phyloP scores from a whole-genome alignment of 2,797 vertebrate species.

The Enoplosus armatus region DNA sequence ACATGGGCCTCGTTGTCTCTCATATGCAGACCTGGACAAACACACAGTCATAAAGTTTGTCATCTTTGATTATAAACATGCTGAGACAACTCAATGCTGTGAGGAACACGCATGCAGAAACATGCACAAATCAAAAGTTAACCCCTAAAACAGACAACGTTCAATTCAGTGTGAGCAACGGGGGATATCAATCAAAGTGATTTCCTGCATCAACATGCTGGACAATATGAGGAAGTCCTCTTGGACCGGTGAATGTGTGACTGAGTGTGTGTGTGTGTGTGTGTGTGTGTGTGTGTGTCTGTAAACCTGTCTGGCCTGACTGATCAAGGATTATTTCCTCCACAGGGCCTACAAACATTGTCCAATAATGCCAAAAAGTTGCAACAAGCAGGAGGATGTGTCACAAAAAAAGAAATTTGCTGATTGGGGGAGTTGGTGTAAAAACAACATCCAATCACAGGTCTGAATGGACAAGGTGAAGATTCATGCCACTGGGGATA shows the following conservation, averaged over 20 bases:
- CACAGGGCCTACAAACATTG: not conserved
- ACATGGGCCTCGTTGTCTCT: not conserved
- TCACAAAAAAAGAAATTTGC: not conserved
- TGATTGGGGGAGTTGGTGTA: not conserved
- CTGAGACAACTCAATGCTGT: not conserved
- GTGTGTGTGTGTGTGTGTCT: slow-evolving; percentile 14
- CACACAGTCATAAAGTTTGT: too few relatives aligned
- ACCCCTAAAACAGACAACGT: slow-evolving; percentile 19
- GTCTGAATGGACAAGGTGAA: not conserved
- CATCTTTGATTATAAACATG: not conserved
- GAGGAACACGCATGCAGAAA: not conserved
- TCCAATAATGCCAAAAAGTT: not conserved
- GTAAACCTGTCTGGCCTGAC: slow-evolving; percentile 5
- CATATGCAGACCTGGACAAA: not conserved
- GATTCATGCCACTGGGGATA: not conserved
- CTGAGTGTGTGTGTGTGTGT: slow-evolving; percentile 16
- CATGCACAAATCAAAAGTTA: slow-evolving; percentile 9
- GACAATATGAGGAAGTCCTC: slow-evolving; percentile 79
- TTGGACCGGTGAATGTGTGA: slow-evolving; percentile 28
- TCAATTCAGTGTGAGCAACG: slow-evolving; percentile 24
- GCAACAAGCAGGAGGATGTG: not conserved
- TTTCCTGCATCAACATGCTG: slow-evolving; percentile 73
- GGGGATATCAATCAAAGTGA: slow-evolving; percentile 68
- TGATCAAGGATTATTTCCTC: slow-evolving; percentile 24
- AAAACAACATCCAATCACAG: not conserved